Evolutionary conservation across 2,797 vertebrate genomes (phyloP).

Genomic region (Hydrophis major): DNA sequence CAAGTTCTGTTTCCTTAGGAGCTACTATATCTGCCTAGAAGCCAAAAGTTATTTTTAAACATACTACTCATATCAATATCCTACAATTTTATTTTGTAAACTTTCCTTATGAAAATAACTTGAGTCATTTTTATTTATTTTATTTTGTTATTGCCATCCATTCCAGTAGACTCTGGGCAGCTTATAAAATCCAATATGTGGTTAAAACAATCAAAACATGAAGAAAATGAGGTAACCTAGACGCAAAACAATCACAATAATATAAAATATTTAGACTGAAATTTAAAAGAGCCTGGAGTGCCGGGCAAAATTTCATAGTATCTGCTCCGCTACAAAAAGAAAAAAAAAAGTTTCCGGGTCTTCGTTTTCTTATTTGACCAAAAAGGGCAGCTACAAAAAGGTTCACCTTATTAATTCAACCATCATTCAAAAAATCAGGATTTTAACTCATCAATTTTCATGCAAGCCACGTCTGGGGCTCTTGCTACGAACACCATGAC

Average conservation of each 20-base stretch:
- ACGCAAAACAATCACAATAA: background rate
- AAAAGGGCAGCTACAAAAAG: background rate
- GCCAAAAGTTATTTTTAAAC: background rate
- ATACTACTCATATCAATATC: background rate
- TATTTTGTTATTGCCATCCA: background rate
- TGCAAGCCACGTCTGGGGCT: background rate
- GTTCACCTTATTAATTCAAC: background rate
- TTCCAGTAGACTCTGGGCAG: background rate
- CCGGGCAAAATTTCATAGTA: background rate
- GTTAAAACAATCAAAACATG: background rate
- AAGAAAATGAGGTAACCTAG: background rate
- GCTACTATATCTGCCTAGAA: background rate
- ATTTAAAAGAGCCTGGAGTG: background rate
- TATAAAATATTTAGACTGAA: background rate
- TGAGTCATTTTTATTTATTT: background rate
- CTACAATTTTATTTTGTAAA: background rate
- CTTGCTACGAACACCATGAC: background rate
- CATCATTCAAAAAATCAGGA: background rate
- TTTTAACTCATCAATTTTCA: background rate
- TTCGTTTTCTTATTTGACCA: too few relatives aligned
- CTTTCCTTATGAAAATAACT: background rate
- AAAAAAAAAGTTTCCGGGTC: too few relatives aligned
- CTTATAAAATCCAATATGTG: background rate
- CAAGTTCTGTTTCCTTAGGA: background rate
- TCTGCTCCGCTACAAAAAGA: too few relatives aligned